Evolutionary conservation across 2,888 invertebrate genomes (phyloP).

Genomic region (Stictocephala bisonia): DNA sequence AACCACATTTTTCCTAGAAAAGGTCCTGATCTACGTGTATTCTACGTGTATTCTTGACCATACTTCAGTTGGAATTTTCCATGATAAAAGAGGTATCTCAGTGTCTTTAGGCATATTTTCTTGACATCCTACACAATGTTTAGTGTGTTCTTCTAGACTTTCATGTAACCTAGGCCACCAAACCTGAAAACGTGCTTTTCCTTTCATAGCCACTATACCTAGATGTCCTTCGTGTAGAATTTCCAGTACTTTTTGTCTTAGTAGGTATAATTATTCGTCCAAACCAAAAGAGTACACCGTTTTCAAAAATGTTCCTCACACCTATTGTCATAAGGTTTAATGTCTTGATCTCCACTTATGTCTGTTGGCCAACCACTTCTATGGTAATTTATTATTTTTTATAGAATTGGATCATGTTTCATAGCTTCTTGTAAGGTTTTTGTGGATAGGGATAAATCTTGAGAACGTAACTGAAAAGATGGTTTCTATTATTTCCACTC

Average conservation of each 20-base stretch:
- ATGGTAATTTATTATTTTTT: neutral
- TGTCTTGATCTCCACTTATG: neutral
- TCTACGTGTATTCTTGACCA: conserved; percentile 48
- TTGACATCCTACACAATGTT: conserved; percentile 34
- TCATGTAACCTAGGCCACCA: conserved; percentile 55
- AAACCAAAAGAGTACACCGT: conserved; percentile 16
- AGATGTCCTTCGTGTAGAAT: conserved; percentile 49
- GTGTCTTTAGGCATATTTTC: conserved; percentile 16
- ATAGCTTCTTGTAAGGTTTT: neutral
- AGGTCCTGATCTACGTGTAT: neutral
- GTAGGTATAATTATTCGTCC: conserved; percentile 42
- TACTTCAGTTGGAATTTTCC: neutral
- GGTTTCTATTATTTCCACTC: neutral
- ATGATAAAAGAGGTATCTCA: conserved; percentile 15
- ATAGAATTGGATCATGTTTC: neutral
- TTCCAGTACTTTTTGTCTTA: conserved; percentile 20
- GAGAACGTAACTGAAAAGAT: neutral
- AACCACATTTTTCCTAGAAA: conserved; percentile 22
- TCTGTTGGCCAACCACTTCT: conserved; percentile 5
- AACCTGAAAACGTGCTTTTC: conserved; percentile 52
- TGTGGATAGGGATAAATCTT: neutral
- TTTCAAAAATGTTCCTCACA: conserved; percentile 18
- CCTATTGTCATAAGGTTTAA: neutral
- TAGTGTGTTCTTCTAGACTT: conserved; percentile 50
- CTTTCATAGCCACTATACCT: conserved; percentile 55